Percentiles rank a stretch among this genome's conserved stretches.
phyloP scores from a whole-genome alignment of 2,113 vertebrate species.

The Psittacula cyanocephala region DNA sequence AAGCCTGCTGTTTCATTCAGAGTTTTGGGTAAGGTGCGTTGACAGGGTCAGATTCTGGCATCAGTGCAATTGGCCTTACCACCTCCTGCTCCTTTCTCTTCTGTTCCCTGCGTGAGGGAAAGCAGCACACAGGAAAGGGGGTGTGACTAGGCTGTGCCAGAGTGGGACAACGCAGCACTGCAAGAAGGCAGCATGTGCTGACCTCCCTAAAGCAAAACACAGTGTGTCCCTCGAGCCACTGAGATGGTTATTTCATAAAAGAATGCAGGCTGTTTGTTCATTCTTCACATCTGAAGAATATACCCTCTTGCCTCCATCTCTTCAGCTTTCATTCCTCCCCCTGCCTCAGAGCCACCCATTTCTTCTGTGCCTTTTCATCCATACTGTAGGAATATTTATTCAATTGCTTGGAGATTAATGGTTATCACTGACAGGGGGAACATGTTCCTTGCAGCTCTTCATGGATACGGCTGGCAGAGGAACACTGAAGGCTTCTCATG shows the following conservation, averaged over 20 bases:
- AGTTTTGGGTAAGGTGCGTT: not conserved
- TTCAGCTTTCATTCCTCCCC: not conserved
- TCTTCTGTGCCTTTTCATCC: not conserved
- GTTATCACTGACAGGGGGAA: not conserved
- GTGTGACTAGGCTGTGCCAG: not conserved
- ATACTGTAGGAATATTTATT: not conserved
- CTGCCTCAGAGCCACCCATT: not conserved
- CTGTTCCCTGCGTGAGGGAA: not conserved
- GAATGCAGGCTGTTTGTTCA: not conserved
- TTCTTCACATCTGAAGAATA: not conserved
- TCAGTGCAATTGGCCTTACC: fast-evolving
- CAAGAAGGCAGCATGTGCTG: not conserved
- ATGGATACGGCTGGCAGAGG: not conserved
- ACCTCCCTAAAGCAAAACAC: not conserved
- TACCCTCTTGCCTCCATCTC: not conserved
- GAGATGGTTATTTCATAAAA: not conserved
- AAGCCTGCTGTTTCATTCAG: not conserved
- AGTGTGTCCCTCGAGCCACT: not conserved
- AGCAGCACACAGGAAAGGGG: fast-evolving
- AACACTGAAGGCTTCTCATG: not conserved
- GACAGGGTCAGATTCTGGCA: not conserved
- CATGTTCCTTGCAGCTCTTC: not conserved
- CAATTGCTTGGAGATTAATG: not conserved
- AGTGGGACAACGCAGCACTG: not conserved
- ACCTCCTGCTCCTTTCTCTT: not conserved